Conservation (phyloP, 2,797 vertebrate species). For the Anabas testudineus region DNA sequence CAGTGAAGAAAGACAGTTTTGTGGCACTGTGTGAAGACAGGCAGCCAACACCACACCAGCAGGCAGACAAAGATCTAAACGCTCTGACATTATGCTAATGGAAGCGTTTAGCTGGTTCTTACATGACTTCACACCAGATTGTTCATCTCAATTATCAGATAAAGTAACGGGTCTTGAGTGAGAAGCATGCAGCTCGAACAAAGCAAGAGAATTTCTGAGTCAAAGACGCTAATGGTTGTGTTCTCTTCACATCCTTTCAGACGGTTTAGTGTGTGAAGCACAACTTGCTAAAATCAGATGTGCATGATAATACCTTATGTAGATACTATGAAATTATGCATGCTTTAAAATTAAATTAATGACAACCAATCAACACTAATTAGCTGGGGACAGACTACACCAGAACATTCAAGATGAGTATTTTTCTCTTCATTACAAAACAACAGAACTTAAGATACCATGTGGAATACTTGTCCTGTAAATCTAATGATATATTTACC, state of each 20-base stretch:
- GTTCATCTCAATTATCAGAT: constrained; percentile 78
- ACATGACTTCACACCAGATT: constrained; percentile 75
- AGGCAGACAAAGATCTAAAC: constrained; percentile 69
- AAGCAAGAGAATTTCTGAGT: constrained; percentile 58
- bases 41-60: constrained; percentile 49
- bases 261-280: constrained; percentile 51
- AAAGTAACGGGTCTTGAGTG: constrained; percentile 60
- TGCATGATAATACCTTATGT: constrained; percentile 46
- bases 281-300: constrained; percentile 43
- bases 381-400: constrained; percentile 38
- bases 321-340: constrained; percentile 56
- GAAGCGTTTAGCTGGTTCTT: constrained; percentile 69
- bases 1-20: constrained; percentile 24
- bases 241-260: constrained; percentile 57
- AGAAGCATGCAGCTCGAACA: constrained; percentile 64
- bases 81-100: constrained; percentile 75
- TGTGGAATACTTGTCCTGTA: constrained; percentile 23
- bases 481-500: constrained; percentile 25
- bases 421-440: constrained; percentile 41
- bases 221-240: constrained; percentile 72
- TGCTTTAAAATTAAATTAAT: constrained; percentile 46
- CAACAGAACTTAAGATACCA: constrained; percentile 27
- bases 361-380: constrained; percentile 43
- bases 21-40: constrained; percentile 44
- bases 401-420: constrained; percentile 40